A percentile compares a stretch with the other conserved stretches of the same genome.
Conservation (phyloP, 2,888 invertebrate genomes). For the Spatulosminthurus flaviceps region DNA sequence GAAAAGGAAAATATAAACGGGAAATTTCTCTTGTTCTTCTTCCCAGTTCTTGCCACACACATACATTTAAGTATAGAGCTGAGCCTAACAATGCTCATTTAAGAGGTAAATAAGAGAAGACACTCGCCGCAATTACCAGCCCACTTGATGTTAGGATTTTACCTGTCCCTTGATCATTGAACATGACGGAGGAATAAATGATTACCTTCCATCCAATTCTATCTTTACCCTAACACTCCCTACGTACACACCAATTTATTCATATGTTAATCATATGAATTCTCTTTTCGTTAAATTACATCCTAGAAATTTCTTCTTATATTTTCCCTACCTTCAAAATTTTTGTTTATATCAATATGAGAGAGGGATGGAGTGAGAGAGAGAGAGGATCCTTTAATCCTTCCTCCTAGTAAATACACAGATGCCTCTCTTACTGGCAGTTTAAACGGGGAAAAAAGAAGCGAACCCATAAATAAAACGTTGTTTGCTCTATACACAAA, state of each 20-base stretch:
- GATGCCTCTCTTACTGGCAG: too few species aligned
- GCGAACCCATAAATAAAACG: conserved; percentile 7
- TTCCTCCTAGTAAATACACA: too few species aligned
- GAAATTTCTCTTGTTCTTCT: too few species aligned
- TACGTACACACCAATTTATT: background rate
- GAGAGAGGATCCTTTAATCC: background rate
- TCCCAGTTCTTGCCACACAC: background rate
- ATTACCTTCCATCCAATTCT: background rate
- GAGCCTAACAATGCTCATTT: conserved; percentile 43
- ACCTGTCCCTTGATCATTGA: conserved; percentile 15
- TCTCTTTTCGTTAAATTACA: too few species aligned
- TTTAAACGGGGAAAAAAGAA: background rate
- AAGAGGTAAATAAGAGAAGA: conserved; percentile 47
- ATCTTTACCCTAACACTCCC: background rate
- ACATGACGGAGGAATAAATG: conserved; percentile 16
- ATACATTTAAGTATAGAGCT: background rate
- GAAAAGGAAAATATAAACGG: too few species aligned
- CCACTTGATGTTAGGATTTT: conserved; percentile 14
- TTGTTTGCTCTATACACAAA: background rate
- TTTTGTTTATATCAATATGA: too few species aligned
- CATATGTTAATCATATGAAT: too few species aligned
- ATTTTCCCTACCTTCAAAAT: too few species aligned
- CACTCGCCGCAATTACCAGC: conserved; percentile 26
- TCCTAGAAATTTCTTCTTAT: too few species aligned
- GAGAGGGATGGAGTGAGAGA: too few species aligned